Base-by-base conservation (phyloP, 1,140 invertebrate genomes). In the Leptonema lineaticorne region DNA sequence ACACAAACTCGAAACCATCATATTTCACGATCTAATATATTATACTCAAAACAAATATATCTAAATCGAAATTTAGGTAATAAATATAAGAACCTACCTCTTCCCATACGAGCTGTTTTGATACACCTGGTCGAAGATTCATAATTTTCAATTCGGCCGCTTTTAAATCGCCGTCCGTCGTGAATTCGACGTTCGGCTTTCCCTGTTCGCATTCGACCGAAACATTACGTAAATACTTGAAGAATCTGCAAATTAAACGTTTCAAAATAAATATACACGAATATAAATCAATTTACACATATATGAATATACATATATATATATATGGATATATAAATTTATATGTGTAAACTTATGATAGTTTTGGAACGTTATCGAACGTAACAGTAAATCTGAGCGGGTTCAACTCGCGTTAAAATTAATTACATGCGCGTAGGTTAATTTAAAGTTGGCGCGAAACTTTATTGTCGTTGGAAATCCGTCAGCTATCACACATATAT, bases 121-220 rank as follows among this genome's bases (percentile, higher is more conserved):
- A 90, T 11, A 89, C 85, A 14, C 90, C 89, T 0, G 92, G 86
- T 46, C 92, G 83, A 4, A 97, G 83, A 79, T 97, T 97, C 90
- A 96, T 92, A 68, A 97, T 95, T 80, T 94, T 92, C 63, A 97
- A 81, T 78, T 96, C 92, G 0, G 92, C 90, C 0, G 91, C 88
- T 76, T 90, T 89, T 14, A 95, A 80, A 63, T 94, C 93, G 0
- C 95, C 95, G 74, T 96, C 94, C 2, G 89, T 87, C 6, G 93
- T 95, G 76, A 96, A 96, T 76, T 93, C 90, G 8, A 95, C 85
- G 70, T 89, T 89, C 0, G 92, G 92, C 73, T 91, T 89, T 6
- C 90, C 90, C 0, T 86, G 83, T 66, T 92, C 90, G 1, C 86
- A 85, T 72, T 93, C 91, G 0, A 94, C 88, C 56, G 89, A 92